A percentile compares a stretch with the other conserved stretches of the same genome.
These are phyloP conservation scores for Crotophaga sulcirostris DNA, from an alignment of 2,113 vertebrate species.

Conservation along the genomic window DNA sequence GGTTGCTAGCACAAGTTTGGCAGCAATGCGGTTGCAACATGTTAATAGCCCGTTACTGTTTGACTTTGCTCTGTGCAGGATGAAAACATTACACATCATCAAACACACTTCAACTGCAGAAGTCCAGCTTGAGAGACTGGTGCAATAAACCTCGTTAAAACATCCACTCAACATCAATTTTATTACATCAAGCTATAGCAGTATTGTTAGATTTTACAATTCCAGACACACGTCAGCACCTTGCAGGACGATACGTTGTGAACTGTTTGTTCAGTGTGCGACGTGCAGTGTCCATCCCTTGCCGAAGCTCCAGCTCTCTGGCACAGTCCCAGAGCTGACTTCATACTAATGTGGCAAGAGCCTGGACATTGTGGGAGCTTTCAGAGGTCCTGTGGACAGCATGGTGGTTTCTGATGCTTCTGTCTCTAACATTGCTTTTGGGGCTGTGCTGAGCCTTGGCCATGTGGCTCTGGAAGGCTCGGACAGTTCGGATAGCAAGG, in stretches of 20 bases:
- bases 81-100: not conserved
- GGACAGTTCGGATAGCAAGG: conserved; percentile 56
- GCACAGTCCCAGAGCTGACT: not conserved
- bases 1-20: not conserved
- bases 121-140: not conserved
- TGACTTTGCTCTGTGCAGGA: not conserved
- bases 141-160: not conserved
- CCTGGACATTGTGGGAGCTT: not conserved
- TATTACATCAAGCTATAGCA: not conserved
- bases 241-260: rapidly evolving
- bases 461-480: not conserved
- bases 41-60: not conserved
- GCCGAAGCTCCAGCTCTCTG: not conserved
- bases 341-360: conserved; percentile 62
- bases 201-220: not conserved
- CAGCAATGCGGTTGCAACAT: not conserved
- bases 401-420: not conserved
- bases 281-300: not conserved
- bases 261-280: not conserved
- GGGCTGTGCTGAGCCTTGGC: not conserved
- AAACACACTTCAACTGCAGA: not conserved
- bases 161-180: not conserved
- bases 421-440: not conserved
- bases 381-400: rapidly evolving
- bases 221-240: not conserved